Evolutionary conservation across 2,113 vertebrate genomes (phyloP), one percentile per base, ranked within the genome.

Genomic region (Microcebus jonahi): DNA sequence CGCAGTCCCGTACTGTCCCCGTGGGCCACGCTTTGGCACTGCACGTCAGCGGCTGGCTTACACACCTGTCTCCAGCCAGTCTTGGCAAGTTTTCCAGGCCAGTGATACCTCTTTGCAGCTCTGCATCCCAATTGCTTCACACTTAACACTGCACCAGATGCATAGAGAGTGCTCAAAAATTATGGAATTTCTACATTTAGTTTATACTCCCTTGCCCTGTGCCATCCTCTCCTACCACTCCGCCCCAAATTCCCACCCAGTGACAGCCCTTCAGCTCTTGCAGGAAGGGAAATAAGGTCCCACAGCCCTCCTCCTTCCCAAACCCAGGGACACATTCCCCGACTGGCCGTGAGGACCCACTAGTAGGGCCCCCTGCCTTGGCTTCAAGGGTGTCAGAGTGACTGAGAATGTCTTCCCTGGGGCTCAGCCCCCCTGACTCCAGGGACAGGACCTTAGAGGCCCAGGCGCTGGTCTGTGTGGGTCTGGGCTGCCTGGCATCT

Each of bases 1-100:
- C 0, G 0, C 15, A n/a, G 36, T 48, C 8, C 14, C 1, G 0
- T 2, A 13, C 67, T 82, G 65, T n/a, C 42, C 9, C 1, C 7
- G 34, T 0, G 21, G 18, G 23, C 57, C 17, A 23, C 0, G 9
- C 34, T 2, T 67, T 4, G 9, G 15, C n/a, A 31, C 48, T 12
- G 6, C 2, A 1, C 45, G 50, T 63, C 42, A 0, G 27, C 4
- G 10, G 5, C 23, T 31, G 25, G 50, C 59, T 42, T 53, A 45
- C 27, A 15, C 10, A 6, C 14, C 21, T 11, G 25, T 20, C 29
- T 86, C 12, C 75, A 53, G 20, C 2, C 73, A 63, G 75, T 6
- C 39, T 65, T 7, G 1, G 34, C 18, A 36, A 68, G 75, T 2
- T 71, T 65, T 82, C 68, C 57, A 63, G 75, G 55, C 31, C 13